Base-by-base conservation (phyloP, 2,888 invertebrate genomes). In the Drosophila eohydei region DNA sequence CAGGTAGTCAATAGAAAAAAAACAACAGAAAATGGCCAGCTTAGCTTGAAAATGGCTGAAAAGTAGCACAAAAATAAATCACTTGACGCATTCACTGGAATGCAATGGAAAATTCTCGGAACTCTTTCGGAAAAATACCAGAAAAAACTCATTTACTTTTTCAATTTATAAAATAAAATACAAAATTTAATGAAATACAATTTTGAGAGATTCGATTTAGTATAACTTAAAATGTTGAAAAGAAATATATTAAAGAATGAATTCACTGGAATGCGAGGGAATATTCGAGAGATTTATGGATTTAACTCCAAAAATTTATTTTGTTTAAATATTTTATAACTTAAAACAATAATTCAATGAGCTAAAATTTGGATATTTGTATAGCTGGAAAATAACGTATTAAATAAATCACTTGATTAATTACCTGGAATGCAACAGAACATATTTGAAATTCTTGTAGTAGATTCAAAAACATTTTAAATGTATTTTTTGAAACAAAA, bases 1-100 rank as follows among this genome's bases (percentile, higher is more conserved):
- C 78, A 79, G 79, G 79, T 79, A 79, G 61, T 41, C 50, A 21
- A 63, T 30, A 40, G 36, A 62, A 38, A 57, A 48, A 40, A 30
- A 48, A 48, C n/a, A 48, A 16, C 30, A 41, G 30, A 55, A 55
- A 55, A 55, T 41, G 16, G 55, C 55, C 55, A 55, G 16, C 12
- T 30, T 41, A 28, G 36, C 43, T 32, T 9, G 43, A 65, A 65
- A 66, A 55, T 48, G 36, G 34, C 40, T 44, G 48, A 50, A 74
- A 50, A 55, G 28, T 38, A 21, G 21, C 55, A 61, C 30, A 32
- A n/a, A 50, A 48, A 26, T 16, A 41, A 28, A 43, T 30, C 56
- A 56, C 38, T 30, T 63, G 41, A 54, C 67, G 43, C 32, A 26
- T 48, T 55, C 28, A 32, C 36, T 40, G 59, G 55, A 59, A 72